Evolutionary conservation across 2,797 vertebrate genomes (phyloP).

Genomic region (Natrix natrix): DNA sequence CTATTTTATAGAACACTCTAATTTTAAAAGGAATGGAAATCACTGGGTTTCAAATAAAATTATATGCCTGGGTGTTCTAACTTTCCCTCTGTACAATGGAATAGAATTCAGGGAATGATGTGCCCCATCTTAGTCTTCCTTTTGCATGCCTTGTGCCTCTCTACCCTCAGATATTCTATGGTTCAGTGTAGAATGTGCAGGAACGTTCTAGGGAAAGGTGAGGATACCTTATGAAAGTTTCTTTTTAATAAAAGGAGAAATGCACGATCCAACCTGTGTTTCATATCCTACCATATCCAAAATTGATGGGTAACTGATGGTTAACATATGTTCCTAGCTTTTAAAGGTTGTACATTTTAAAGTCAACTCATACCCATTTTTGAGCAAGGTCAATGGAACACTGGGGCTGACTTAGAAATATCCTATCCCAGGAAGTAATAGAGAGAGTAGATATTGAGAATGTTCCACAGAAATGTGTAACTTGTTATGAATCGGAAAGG

Average conservation of each 20-base stretch:
- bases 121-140: too few relatives aligned
- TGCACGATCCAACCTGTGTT: not conserved
- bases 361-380: not conserved
- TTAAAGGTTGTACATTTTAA: not conserved
- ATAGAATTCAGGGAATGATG: not conserved
- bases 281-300: not conserved
- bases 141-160: too few relatives aligned
- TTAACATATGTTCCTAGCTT: not conserved
- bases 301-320: not conserved
- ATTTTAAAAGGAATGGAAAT: not conserved
- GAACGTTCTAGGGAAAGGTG: not conserved
- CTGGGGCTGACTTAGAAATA: not conserved
- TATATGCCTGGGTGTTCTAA: not conserved
- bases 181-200: not conserved
- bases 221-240: not conserved
- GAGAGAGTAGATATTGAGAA: not conserved
- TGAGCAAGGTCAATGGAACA: not conserved
- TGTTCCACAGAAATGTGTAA: not conserved
- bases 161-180: too few relatives aligned
- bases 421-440: not conserved
- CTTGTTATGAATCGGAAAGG: not conserved
- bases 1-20: not conserved
- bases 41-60: not conserved
- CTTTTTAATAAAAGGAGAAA: not conserved
- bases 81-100: not conserved